A percentile compares a stretch with the other conserved stretches of the same genome.
phyloP scores from a whole-genome alignment of 2,113 vertebrate genomes.

The Colius striatus region DNA sequence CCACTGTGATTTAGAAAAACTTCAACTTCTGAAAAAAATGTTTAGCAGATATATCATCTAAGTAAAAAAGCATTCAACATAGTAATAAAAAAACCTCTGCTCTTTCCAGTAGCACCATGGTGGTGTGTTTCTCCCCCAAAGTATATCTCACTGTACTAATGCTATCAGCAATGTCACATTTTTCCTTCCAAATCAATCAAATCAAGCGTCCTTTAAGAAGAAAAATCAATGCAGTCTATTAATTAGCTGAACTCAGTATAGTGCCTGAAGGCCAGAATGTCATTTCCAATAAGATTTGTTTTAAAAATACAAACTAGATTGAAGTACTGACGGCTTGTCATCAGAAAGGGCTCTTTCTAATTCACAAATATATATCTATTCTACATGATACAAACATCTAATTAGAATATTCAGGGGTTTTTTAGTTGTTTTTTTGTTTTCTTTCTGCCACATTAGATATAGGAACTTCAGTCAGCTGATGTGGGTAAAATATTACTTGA shows the following conservation, averaged over 20 bases:
- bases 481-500: not conserved
- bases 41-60: not conserved
- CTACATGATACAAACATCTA: not conserved
- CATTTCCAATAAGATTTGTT: not conserved
- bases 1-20: not conserved
- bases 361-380: not conserved
- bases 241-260: slow-evolving; percentile 27
- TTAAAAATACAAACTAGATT: slow-evolving; percentile 17
- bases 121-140: not conserved
- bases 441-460: not conserved
- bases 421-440: not conserved
- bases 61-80: not conserved
- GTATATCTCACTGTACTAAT: not conserved
- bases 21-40: not conserved
- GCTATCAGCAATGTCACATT: not conserved
- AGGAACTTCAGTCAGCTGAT: not conserved
- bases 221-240: slow-evolving; percentile 49
- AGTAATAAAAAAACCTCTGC: not conserved
- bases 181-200: slow-evolving; percentile 31
- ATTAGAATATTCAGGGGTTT: not conserved
- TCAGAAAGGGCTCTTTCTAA: not conserved
- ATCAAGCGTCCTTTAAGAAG: not conserved
- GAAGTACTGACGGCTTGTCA: not conserved
- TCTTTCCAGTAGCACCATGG: not conserved
- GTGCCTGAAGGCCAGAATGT: slow-evolving; percentile 16